A percentile compares a stretch with the other conserved stretches of the same genome.
phyloP scores from a whole-genome alignment of 2,797 vertebrate genomes.

The Rallus crepitans region DNA sequence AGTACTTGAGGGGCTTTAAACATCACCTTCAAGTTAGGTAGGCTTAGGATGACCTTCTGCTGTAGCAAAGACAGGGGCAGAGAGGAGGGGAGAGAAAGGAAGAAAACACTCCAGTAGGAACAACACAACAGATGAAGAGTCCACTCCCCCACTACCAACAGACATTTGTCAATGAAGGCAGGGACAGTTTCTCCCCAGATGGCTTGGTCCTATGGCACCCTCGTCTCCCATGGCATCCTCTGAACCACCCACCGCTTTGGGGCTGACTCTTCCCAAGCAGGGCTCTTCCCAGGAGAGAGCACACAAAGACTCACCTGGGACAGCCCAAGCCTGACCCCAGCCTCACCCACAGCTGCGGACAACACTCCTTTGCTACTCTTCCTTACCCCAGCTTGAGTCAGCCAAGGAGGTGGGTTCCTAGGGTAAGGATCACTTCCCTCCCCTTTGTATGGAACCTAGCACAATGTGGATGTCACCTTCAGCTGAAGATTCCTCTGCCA shows the following conservation, averaged over 20 bases:
- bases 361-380: not conserved
- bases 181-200: not conserved
- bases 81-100: not conserved
- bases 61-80: not conserved
- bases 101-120: fast-evolving
- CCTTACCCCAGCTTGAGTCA: fast-evolving
- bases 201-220: not conserved
- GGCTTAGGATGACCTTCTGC: not conserved
- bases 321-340: not conserved
- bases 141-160: not conserved
- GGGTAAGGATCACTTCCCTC: not conserved
- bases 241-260: not conserved
- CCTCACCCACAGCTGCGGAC: not conserved
- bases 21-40: not conserved
- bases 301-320: not conserved
- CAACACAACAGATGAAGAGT: not conserved
- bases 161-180: not conserved
- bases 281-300: not conserved
- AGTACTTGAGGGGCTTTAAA: no score
- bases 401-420: not conserved
- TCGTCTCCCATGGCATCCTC: not conserved
- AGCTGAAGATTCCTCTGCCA: not conserved
- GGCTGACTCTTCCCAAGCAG: not conserved
- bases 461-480: not conserved
- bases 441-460: fast-evolving